These are phyloP conservation scores for Rhadina sibilatrix DNA, from an alignment of 2,113 vertebrate species.

Conservation along the genomic window DNA sequence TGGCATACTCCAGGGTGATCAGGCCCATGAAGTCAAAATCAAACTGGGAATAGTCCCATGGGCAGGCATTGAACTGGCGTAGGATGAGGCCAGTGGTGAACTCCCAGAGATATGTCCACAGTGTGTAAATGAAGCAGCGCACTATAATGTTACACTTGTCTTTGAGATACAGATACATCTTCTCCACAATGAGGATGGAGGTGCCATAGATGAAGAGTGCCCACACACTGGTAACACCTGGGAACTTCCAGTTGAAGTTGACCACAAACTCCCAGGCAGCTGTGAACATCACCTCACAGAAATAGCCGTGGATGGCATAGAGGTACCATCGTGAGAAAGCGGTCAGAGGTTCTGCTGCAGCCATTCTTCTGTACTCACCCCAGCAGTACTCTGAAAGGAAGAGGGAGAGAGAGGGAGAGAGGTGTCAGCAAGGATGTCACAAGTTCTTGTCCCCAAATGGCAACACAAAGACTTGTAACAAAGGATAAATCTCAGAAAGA, in stretches of 20 bases:
- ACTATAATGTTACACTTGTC: constrained; percentile 83
- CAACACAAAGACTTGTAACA: neutral
- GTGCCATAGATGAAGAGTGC: constrained; percentile 98
- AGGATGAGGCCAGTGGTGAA: constrained; percentile 92
- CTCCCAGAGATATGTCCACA: constrained; percentile 98
- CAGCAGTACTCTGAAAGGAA: constrained; percentile 51
- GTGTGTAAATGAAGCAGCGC: constrained; percentile 94
- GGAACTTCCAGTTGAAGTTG: constrained; percentile 97
- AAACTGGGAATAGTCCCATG: constrained; percentile 97
- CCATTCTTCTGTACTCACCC: constrained; percentile 52
- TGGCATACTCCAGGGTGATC: constrained; percentile 94
- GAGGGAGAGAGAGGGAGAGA: neutral
- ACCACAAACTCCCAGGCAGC: constrained; percentile 96
- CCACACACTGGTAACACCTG: constrained; percentile 97
- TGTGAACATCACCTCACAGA: constrained; percentile 99
- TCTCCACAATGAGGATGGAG: constrained; percentile 96
- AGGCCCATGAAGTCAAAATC: constrained; percentile 98
- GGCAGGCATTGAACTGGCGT: constrained; percentile 94
- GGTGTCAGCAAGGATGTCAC: neutral
- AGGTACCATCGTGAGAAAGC: constrained; percentile 96
- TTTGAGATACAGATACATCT: constrained; percentile 91
- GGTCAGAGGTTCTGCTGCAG: constrained; percentile 87
- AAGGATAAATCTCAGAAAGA: neutral
- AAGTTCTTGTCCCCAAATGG: neutral
- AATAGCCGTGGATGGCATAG: constrained; percentile 97